Conservation (phyloP, 2,888 invertebrate genomes). For the Sinohyriopsis cumingii region DNA sequence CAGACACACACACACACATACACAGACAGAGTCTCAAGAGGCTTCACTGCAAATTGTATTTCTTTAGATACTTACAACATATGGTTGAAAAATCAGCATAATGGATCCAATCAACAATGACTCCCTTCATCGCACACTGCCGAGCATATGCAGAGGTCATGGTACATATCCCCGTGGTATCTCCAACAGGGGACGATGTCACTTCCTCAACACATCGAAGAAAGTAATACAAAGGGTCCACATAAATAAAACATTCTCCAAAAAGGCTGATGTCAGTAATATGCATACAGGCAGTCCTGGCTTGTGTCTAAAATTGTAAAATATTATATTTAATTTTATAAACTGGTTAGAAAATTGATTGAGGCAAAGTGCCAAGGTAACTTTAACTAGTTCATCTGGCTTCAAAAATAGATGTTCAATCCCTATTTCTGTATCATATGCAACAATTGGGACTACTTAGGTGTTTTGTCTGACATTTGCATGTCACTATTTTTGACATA, state of each 20-base stretch:
- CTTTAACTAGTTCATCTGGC: no score
- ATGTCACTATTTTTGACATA: no score
- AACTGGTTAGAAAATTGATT: no score
- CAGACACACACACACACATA: no score
- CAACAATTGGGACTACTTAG: no score
- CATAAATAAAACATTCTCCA: neutral
- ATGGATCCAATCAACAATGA: conserved; percentile 4
- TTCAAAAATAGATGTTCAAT: no score
- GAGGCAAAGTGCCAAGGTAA: no score
- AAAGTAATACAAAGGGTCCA: conserved; percentile 4
- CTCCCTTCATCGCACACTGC: conserved; percentile 7
- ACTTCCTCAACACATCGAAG: conserved; percentile 15
- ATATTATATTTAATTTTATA: no score
- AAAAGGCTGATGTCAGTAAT: conserved; percentile 13
- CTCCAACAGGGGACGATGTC: conserved; percentile 1
- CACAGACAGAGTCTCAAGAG: no score
- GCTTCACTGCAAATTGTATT: no score
- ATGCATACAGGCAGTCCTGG: conserved; percentile 6
- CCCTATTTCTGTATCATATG: no score
- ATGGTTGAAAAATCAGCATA: neutral
- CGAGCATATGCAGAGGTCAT: conserved; percentile 19
- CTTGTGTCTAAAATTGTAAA: neutral
- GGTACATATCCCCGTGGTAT: conserved; percentile 17
- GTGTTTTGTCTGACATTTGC: no score
- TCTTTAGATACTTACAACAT: conserved; percentile 5